Evolutionary conservation across 1,140 invertebrate genomes (phyloP).

Genomic region (Dreissena rostriformis): DNA sequence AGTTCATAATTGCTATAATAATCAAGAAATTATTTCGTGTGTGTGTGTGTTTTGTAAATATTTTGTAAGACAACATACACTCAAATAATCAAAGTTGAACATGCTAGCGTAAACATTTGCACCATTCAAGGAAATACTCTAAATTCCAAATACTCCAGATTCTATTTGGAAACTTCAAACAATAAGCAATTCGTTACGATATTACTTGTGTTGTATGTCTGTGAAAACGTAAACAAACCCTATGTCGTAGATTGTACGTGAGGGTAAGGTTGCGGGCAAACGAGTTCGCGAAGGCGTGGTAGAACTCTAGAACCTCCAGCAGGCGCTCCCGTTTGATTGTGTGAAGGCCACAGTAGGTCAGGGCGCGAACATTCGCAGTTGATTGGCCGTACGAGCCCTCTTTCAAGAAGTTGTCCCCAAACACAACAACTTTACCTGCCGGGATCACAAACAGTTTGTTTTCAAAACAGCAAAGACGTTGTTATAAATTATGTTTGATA

Average conservation of each 20-base stretch:
- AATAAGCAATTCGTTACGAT: too few relatives aligned
- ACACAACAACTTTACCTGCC: conserved; percentile 98
- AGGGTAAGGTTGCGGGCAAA: conserved; percentile 98
- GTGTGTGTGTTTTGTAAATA: too few relatives aligned
- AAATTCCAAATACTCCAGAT: not conserved
- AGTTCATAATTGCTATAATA: too few relatives aligned
- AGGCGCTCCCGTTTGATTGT: conserved; percentile 95
- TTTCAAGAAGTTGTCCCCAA: conserved; percentile 99
- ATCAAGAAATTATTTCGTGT: too few relatives aligned
- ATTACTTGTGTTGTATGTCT: too few relatives aligned
- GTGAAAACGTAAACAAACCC: conserved; percentile 85
- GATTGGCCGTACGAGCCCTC: conserved; percentile 97
- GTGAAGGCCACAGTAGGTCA: conserved; percentile 99
- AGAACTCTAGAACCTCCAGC: conserved; percentile 99
- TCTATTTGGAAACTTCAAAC: too few relatives aligned
- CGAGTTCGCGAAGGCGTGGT: conserved; percentile 99
- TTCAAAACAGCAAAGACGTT: too few relatives aligned
- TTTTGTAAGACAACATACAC: too few relatives aligned
- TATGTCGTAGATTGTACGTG: conserved; percentile 98
- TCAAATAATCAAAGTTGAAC: too few relatives aligned
- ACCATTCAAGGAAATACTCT: not conserved
- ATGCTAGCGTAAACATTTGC: too few relatives aligned
- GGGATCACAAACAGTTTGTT: conserved; percentile 52
- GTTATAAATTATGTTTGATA: too few relatives aligned
- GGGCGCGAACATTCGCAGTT: conserved; percentile 98